A percentile compares a stretch with the other conserved stretches of the same genome.
phyloP scores from a whole-genome alignment of 53 echinoderm and acorn worm species.

The Echinarachnius parma region DNA sequence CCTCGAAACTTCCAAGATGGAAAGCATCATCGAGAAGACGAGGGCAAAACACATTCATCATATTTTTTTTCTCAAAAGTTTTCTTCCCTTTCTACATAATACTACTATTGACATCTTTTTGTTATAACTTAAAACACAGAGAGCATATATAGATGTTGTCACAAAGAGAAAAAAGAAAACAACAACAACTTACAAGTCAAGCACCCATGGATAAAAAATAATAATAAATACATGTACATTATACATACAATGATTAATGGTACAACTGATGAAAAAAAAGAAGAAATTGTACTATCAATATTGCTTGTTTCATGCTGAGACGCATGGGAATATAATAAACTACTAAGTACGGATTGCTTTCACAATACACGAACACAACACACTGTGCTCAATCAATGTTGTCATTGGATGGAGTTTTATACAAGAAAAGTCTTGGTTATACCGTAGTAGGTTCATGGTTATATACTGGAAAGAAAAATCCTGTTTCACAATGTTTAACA shows the following conservation, averaged over 20 bases:
- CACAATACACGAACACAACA: no score
- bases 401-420: no score
- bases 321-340: no score
- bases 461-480: no score
- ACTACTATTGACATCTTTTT: conserved; percentile 4
- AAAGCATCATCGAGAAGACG: conserved; percentile 6
- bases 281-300: conserved; percentile 7
- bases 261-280: background rate
- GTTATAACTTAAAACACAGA: conserved; percentile 12
- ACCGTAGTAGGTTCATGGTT: no score
- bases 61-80: background rate
- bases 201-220: conserved; percentile 24
- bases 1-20: background rate
- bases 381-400: no score
- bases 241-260: background rate
- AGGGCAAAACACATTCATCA: background rate
- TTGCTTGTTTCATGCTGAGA: conserved; percentile 5
- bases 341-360: no score
- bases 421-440: no score
- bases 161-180: background rate
- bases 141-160: conserved; percentile 6
- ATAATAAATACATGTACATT: conserved; percentile 13
- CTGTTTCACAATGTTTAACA: no score
- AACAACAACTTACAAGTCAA: conserved; percentile 25
- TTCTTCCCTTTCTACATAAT: conserved; percentile 19